Evolutionary conservation across 2,888 invertebrate genomes (phyloP).

Genomic region (Operophtera brumata): DNA sequence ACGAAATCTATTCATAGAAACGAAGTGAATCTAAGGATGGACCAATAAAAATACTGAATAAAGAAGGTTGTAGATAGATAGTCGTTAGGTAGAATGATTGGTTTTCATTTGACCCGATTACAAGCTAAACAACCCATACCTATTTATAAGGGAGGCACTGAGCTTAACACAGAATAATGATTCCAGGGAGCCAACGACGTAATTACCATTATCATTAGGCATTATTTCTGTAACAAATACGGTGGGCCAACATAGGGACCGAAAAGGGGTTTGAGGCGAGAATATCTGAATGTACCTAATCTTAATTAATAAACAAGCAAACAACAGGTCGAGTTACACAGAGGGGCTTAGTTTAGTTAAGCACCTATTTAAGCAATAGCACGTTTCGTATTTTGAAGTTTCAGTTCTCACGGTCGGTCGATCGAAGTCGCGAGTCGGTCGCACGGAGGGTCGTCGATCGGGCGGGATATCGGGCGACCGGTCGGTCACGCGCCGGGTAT

Average conservation of each 20-base stretch:
- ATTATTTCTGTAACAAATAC: conserved; percentile 41
- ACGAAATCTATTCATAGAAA: not conserved
- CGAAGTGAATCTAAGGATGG: conserved; percentile 3
- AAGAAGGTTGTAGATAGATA: conserved; percentile 17
- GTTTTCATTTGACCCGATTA: conserved; percentile 31
- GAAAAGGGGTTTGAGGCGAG: conserved; percentile 44
- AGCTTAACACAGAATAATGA: conserved; percentile 43
- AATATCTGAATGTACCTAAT: conserved; percentile 53
- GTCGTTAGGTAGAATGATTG: conserved; percentile 23
- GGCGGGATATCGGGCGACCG: conserved; percentile 22
- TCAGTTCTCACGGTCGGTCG: conserved; percentile 34
- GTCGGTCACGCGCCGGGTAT: conserved; percentile 45
- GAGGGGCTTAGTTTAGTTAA: conserved; percentile 58
- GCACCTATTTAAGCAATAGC: conserved; percentile 72
- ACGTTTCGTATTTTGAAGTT: conserved; percentile 71
- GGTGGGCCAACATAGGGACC: conserved; percentile 37
- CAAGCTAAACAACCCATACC: conserved; percentile 24
- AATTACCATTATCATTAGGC: conserved; percentile 38
- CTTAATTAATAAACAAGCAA: conserved; percentile 68
- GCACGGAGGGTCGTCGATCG: conserved; percentile 12
- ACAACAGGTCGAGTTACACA: conserved; percentile 58
- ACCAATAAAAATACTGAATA: conserved; percentile 1
- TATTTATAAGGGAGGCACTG: conserved; percentile 29
- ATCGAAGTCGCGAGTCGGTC: conserved; percentile 31
- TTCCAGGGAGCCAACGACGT: conserved; percentile 36